Conservation (phyloP, 2,888 invertebrate genomes). For the Cheiracanthium punctorium region DNA sequence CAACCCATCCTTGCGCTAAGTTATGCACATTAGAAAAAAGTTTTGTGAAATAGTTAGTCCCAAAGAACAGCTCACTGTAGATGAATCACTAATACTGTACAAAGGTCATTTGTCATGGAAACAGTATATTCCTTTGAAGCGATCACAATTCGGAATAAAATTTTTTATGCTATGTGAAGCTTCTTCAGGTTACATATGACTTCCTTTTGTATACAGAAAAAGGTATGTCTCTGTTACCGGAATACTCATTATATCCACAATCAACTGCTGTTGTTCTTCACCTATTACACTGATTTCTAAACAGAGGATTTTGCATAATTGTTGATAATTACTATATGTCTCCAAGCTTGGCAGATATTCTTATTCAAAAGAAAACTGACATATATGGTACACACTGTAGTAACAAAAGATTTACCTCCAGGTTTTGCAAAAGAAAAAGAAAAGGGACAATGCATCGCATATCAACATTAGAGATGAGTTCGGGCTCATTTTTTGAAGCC, state of each 20-base stretch:
- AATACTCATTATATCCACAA: slow-evolving; percentile 22
- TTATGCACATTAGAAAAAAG: slow-evolving; percentile 1
- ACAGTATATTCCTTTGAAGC: slow-evolving; percentile 70
- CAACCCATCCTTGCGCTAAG: neutral
- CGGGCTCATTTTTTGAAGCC: no score
- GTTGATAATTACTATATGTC: no score
- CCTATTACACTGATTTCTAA: slow-evolving; percentile 43
- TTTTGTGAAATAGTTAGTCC: neutral
- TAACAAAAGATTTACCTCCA: no score
- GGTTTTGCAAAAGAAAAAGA: no score
- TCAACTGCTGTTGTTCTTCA: slow-evolving; percentile 35
- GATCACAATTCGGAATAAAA: slow-evolving; percentile 70
- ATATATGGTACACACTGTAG: no score
- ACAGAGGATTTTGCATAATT: no score
- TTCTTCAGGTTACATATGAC: slow-evolving; percentile 38
- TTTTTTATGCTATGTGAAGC: slow-evolving; percentile 56
- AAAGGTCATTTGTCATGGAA: slow-evolving; percentile 56
- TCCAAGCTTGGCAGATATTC: no score
- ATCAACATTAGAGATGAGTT: no score
- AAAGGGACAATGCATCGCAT: no score
- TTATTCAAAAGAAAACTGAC: no score
- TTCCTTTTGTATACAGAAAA: neutral
- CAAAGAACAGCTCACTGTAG: slow-evolving; percentile 19
- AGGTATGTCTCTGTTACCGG: neutral
- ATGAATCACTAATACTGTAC: slow-evolving; percentile 29